phyloP scores from a whole-genome alignment of 2,113 vertebrate species.

The Tupaia tana region DNA sequence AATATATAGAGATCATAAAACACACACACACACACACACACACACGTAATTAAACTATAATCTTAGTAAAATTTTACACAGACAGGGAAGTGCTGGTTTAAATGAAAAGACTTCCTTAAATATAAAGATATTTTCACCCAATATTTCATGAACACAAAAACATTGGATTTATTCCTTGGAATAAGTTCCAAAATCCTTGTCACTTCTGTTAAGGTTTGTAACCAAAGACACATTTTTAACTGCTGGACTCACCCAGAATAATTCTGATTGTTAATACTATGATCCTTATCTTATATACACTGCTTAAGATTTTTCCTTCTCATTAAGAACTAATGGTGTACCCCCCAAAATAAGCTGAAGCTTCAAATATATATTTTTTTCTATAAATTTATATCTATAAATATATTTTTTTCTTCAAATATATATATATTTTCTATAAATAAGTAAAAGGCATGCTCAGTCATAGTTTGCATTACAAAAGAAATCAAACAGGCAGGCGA shows the following conservation, averaged over 20 bases:
- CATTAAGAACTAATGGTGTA: not conserved
- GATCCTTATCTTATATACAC: not conserved
- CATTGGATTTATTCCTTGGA: not conserved
- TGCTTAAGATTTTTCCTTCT: not conserved
- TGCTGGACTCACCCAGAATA: not conserved
- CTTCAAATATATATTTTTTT: not conserved
- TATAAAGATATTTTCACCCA: not conserved
- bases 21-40: not conserved
- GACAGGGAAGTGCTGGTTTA: not conserved
- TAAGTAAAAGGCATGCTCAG: not conserved
- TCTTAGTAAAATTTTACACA: not conserved
- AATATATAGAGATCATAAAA: not conserved
- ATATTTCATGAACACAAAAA: not conserved
- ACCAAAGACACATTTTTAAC: not conserved
- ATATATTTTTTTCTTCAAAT: not conserved
- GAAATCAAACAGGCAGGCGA: conserved; percentile 1
- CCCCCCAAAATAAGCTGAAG: not conserved
- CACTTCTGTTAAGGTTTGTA: not conserved
- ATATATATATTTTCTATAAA: not conserved
- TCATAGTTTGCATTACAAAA: conserved; percentile 2
- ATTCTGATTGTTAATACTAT: not conserved
- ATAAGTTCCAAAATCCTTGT: not conserved
- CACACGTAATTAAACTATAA: not conserved
- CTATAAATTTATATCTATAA: too few species aligned
- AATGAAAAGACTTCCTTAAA: not conserved